Conservation (phyloP, 2,113 vertebrate genomes). For the Malurus alboscapulatus region DNA sequence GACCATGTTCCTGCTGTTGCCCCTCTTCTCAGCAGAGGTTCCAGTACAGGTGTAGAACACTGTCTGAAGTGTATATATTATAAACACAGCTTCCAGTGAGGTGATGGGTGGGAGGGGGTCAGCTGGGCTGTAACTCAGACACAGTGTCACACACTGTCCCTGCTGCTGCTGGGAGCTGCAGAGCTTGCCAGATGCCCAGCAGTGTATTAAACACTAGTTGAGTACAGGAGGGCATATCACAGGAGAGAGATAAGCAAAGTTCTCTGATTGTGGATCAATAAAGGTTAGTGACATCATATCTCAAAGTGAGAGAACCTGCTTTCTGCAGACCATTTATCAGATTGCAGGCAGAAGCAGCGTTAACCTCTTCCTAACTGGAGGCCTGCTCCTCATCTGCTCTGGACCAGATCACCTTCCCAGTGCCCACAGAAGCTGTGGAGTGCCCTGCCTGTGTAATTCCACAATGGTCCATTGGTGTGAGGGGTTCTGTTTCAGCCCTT, state of each 20-base stretch:
- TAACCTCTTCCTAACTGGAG: conserved; percentile 71
- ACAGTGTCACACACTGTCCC: conserved; percentile 70
- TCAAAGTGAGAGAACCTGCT: conserved; percentile 93
- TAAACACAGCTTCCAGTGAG: neutral
- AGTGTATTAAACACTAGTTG: conserved; percentile 96
- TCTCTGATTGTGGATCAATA: conserved; percentile 93
- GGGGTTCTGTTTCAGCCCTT: accelerated
- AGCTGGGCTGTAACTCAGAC: neutral
- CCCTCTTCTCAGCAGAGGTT: neutral
- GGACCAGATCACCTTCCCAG: neutral
- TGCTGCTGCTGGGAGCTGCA: conserved; percentile 76
- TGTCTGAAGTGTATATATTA: neutral
- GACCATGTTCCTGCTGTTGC: accelerated
- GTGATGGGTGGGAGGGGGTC: neutral
- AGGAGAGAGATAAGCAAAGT: conserved; percentile 90
- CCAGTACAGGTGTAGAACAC: accelerated
- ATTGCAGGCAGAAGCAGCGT: conserved; percentile 65
- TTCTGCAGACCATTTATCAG: conserved; percentile 92
- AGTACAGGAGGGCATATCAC: conserved; percentile 90
- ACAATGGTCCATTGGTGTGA: accelerated
- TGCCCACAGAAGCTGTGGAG: neutral
- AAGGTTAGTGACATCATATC: conserved; percentile 99
- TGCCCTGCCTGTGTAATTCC: neutral
- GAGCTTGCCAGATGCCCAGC: conserved; percentile 74
- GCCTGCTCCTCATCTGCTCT: neutral